These are phyloP conservation scores for Atractosteus spatula DNA, from an alignment of 2,113 vertebrate genomes.

Conservation along the genomic window DNA sequence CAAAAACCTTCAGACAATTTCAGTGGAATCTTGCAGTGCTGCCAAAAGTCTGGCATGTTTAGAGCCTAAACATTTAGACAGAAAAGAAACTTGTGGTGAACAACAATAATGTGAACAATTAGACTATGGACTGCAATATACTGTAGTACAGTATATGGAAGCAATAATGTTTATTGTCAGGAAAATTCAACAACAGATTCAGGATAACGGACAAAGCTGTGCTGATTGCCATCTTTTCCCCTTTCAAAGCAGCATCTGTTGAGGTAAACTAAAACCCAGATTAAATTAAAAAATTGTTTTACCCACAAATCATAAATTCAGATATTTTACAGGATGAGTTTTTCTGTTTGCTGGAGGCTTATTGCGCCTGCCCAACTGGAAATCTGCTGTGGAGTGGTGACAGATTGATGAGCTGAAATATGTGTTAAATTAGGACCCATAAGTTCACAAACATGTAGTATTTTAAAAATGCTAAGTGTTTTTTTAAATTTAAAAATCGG, in stretches of 20 bases:
- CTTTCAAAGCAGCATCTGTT: neutral
- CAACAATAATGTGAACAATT: neutral
- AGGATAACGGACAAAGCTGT: neutral
- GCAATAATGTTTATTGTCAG: neutral
- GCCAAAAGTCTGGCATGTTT: conserved; percentile 11
- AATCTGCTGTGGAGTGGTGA: too few species aligned
- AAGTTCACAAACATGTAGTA: too few species aligned
- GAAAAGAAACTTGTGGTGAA: neutral
- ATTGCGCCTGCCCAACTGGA: too few species aligned
- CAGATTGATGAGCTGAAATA: too few species aligned
- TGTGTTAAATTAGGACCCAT: too few species aligned
- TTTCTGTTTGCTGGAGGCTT: too few species aligned
- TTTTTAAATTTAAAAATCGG: too few species aligned
- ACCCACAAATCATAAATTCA: too few species aligned
- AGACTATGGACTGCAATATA: neutral
- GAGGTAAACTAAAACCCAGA: neutral
- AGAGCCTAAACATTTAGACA: conserved; percentile 12
- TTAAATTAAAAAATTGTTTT: neutral
- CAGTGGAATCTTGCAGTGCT: conserved; percentile 23
- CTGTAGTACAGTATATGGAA: conserved; percentile 1
- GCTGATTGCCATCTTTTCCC: too few species aligned
- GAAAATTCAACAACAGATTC: neutral
- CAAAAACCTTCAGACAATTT: conserved; percentile 54
- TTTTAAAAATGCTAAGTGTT: too few species aligned
- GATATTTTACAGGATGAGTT: too few species aligned